Percentiles rank a stretch among this genome's conserved stretches.
These are phyloP conservation scores for Hepsetus odoe DNA, from an alignment of 2,113 vertebrate species.

Conservation along the genomic window DNA sequence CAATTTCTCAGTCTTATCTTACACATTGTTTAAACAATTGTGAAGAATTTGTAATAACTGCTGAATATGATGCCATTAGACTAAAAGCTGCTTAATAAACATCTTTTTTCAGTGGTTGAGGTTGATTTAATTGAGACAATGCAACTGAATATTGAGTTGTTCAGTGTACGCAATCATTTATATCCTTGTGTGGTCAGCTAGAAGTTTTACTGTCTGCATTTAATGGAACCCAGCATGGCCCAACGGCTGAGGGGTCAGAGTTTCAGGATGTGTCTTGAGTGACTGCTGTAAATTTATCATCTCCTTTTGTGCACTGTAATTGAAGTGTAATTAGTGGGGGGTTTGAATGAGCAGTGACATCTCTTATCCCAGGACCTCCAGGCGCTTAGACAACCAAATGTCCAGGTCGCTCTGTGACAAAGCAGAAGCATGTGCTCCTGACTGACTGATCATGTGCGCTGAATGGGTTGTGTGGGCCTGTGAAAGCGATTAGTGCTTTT, in stretches of 20 bases:
- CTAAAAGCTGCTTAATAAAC: too few species aligned
- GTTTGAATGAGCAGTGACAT: slow-evolving; percentile 25
- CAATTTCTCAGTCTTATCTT: background rate
- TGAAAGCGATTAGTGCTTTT: slow-evolving; percentile 45
- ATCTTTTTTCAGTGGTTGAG: background rate
- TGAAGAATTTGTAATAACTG: background rate
- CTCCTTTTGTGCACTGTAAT: slow-evolving; percentile 56
- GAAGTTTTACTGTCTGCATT: slow-evolving; percentile 52
- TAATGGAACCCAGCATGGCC: slow-evolving; percentile 60
- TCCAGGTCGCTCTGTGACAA: slow-evolving; percentile 56
- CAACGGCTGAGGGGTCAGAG: slow-evolving; percentile 66
- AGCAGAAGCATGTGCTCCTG: slow-evolving; percentile 53
- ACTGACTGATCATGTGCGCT: slow-evolving; percentile 39
- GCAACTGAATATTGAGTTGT: background rate
- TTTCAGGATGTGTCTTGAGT: slow-evolving; percentile 59
- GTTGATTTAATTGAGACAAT: background rate
- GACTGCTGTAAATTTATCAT: slow-evolving; percentile 66
- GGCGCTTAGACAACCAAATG: slow-evolving; percentile 52
- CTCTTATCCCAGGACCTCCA: slow-evolving; percentile 24
- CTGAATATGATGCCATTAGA: background rate
- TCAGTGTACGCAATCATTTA: background rate
- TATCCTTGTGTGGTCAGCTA: background rate
- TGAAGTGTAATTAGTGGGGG: slow-evolving; percentile 9
- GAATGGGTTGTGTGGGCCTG: slow-evolving; percentile 36
- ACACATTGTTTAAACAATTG: background rate